phyloP scores from a whole-genome alignment of 2,113 vertebrate genomes.

The Ochotona princeps region DNA sequence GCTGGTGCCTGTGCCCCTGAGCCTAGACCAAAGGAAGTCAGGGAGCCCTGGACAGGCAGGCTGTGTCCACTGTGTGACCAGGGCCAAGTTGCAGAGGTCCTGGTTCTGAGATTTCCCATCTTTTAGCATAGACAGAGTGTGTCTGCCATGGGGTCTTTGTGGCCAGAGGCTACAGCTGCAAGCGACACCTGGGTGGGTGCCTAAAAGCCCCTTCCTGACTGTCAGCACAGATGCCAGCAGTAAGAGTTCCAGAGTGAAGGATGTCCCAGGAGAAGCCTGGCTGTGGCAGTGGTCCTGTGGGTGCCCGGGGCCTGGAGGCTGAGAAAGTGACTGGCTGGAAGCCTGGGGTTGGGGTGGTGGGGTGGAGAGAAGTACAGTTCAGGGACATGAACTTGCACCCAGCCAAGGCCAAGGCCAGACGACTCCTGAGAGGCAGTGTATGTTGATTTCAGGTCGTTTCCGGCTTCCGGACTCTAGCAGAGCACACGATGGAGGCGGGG shows the following conservation, averaged over 20 bases:
- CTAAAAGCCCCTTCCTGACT: too few species aligned
- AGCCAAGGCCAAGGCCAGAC: rapidly evolving
- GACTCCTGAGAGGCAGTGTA: rapidly evolving
- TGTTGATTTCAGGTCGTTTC: background rate
- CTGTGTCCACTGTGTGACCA: rapidly evolving
- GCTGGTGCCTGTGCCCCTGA: background rate
- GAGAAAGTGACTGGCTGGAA: background rate
- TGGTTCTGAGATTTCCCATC: slow-evolving; percentile 31
- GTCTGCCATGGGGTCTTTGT: background rate
- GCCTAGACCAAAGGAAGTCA: slow-evolving; percentile 31
- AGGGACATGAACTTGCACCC: rapidly evolving
- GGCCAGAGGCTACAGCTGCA: background rate
- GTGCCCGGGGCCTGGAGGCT: background rate
- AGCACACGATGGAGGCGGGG: too few species aligned
- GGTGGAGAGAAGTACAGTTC: too few species aligned
- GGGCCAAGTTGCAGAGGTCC: background rate
- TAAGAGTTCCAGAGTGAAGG: background rate
- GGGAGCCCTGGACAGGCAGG: background rate
- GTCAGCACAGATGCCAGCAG: rapidly evolving
- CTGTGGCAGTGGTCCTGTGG: background rate
- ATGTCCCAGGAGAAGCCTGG: background rate
- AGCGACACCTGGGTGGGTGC: too few species aligned
- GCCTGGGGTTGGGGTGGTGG: too few species aligned
- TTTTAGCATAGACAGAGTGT: background rate
- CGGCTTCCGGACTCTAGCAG: background rate